Evolutionary conservation across 2,113 vertebrate species (phyloP), one percentile per base, ranked within the genome.

Genomic region (Platichthys flesus): DNA sequence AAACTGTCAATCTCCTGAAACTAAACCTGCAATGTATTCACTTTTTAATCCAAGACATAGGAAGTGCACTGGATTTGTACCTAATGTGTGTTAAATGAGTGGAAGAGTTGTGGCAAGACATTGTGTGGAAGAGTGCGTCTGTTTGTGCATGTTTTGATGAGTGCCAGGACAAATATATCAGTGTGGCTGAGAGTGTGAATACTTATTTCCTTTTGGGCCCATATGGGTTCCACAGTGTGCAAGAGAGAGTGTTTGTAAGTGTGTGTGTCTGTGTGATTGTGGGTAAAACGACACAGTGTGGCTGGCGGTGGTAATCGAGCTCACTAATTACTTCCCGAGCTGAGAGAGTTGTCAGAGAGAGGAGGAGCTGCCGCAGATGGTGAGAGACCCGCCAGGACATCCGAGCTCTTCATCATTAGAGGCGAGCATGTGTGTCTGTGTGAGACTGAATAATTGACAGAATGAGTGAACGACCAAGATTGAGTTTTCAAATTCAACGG

Each of bases 311-410:
- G 79, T 85, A 91, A 91, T 90, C 47, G 59, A 85, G 89, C 84
- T 88, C 81, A 79, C 88, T 93, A 91, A 92, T 92, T 91, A 91
- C 92, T 89, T 92, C 85, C 84, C 75, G 87, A 84, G 82, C 83
- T 88, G 86, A 91, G 82, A 90, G 81, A 89, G 82, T 88, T 90
- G 91, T 92, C 91, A 91, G 68, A 64, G 79, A 90, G 79, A 91
- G 91, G 88, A 88, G 91, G 89, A 92, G 88, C 90, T 89, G 90
- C 84, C 85, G 88, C 92, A 93, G 89, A 93, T 93, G 92, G 92
- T 83, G 86, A 82, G 91, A 90, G 91, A 90, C 88, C 86, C 76
- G 86, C 84, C 84, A 89, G 76, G 69, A 88, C 77, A 84, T 82
- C 84, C 84, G 82, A 86, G 81, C 78, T 85, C 84, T 89, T 90